Evolutionary conservation across 2,888 invertebrate genomes (phyloP).

Genomic region (Mythimna impura): DNA sequence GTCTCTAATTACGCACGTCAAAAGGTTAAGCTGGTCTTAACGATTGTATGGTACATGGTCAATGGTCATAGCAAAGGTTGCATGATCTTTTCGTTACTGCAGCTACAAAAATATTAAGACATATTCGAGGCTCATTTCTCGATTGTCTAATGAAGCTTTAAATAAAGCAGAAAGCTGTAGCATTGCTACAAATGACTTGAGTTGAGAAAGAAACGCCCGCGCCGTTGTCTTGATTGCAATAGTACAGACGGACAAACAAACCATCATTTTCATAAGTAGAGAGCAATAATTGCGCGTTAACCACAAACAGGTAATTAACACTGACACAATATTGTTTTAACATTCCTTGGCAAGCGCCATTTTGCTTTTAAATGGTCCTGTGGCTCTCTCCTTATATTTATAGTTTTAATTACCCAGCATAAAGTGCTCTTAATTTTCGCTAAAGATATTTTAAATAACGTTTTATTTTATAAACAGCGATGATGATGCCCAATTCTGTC

Average conservation of each 20-base stretch:
- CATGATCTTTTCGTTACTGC: too few species aligned
- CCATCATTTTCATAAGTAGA: conserved; percentile 1
- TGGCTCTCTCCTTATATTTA: conserved; percentile 50
- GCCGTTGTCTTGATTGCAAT: not conserved
- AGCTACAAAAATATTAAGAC: too few species aligned
- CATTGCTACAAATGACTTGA: not conserved
- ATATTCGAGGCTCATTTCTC: not conserved
- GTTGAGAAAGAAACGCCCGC: not conserved
- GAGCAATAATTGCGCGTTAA: conserved; percentile 42
- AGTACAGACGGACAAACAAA: conserved; percentile 12
- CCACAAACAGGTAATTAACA: conserved; percentile 60
- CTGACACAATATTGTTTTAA: conserved; percentile 59
- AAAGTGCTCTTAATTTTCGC: conserved; percentile 46
- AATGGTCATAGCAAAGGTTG: too few species aligned
- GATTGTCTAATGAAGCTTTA: not conserved
- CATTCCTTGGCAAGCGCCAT: conserved; percentile 62
- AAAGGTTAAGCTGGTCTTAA: too few species aligned
- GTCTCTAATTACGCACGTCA: too few species aligned
- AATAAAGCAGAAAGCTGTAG: not conserved
- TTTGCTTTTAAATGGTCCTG: conserved; percentile 60
- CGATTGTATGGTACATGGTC: too few species aligned
- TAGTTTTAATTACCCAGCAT: conserved; percentile 60
- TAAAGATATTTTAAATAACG: conserved; percentile 45
- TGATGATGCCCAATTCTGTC: conserved; percentile 40
- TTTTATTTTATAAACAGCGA: conserved; percentile 41